phyloP scores from a whole-genome alignment of 2,888 invertebrate genomes.

The Ischnura elegans region DNA sequence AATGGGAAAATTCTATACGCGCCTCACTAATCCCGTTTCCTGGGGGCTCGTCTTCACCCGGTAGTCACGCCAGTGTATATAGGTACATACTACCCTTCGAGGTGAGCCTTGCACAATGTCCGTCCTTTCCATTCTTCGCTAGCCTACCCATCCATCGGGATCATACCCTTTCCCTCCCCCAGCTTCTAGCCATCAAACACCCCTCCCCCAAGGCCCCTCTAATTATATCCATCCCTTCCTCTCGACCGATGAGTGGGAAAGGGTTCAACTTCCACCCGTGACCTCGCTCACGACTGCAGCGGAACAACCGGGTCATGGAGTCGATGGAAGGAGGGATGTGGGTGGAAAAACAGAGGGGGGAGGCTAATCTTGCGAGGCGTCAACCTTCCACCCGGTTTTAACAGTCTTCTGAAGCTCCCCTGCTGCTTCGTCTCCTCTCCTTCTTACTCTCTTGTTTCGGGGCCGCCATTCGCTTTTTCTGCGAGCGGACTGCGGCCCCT shows the following conservation, averaged over 20 bases:
- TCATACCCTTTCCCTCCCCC: background rate
- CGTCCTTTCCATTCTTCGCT: background rate
- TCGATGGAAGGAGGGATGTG: background rate
- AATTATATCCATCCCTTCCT: slow-evolving; percentile 46
- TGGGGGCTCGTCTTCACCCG: background rate
- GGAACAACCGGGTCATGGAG: slow-evolving; percentile 64
- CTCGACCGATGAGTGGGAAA: background rate
- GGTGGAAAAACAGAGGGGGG: too few relatives aligned
- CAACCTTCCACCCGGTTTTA: background rate
- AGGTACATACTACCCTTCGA: background rate
- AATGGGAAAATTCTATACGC: too few relatives aligned
- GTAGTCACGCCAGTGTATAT: background rate
- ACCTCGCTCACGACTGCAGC: slow-evolving; percentile 57
- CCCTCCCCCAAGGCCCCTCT: background rate
- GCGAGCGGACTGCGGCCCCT: too few relatives aligned
- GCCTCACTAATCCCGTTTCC: too few relatives aligned
- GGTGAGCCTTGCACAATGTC: background rate
- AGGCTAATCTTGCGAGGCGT: background rate
- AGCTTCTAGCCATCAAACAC: background rate
- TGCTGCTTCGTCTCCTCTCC: background rate
- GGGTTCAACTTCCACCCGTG: background rate
- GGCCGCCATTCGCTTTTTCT: background rate
- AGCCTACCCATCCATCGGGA: background rate
- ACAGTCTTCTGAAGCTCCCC: background rate
- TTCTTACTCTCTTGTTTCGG: background rate